Evolutionary conservation across 2,888 invertebrate species (phyloP).

Genomic region (Caenorhabditis sp.): DNA sequence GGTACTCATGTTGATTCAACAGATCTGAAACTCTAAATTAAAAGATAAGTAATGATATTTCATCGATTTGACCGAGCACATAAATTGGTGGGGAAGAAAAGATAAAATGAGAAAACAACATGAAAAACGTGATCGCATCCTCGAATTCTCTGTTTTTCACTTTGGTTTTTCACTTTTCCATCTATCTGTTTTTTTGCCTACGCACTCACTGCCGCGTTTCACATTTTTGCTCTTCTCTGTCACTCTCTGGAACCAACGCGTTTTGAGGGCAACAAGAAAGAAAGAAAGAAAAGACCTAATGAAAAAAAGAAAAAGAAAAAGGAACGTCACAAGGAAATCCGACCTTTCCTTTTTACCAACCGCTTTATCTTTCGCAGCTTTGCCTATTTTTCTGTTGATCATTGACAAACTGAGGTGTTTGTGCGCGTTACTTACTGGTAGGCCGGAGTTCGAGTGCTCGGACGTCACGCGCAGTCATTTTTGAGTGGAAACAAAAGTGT

Average conservation of each 20-base stretch:
- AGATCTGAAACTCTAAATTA: neutral
- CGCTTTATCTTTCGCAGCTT: conserved; percentile 16
- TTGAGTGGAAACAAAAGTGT: conserved; percentile 42
- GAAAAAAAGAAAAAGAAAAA: conserved; percentile 5
- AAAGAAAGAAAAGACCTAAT: conserved; percentile 8
- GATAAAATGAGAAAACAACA: conserved; percentile 51
- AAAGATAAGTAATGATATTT: neutral
- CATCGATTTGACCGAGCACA: conserved; percentile 12
- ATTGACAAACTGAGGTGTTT: conserved; percentile 31
- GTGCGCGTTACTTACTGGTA: conserved; percentile 49
- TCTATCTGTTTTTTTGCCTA: conserved; percentile 28
- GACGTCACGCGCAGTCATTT: conserved; percentile 46
- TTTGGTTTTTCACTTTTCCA: conserved; percentile 32
- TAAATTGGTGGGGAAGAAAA: conserved; percentile 14
- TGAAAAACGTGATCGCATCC: conserved; percentile 50
- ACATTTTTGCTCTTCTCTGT: conserved; percentile 3
- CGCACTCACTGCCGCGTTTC: conserved; percentile 9
- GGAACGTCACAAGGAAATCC: conserved; percentile 11
- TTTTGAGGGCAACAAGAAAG: conserved; percentile 23
- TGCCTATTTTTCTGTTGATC: conserved; percentile 15
- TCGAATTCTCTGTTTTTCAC: conserved; percentile 25
- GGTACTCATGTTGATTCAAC: conserved; percentile 18
- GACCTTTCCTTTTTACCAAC: conserved; percentile 18
- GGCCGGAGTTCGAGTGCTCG: conserved; percentile 48
- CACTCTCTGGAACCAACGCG: conserved; percentile 36